Percentiles rank a stretch among this genome's conserved stretches.
These are phyloP conservation scores for Drosophila fuyamai DNA, from an alignment of 1,140 invertebrate species.

Conservation along the genomic window DNA sequence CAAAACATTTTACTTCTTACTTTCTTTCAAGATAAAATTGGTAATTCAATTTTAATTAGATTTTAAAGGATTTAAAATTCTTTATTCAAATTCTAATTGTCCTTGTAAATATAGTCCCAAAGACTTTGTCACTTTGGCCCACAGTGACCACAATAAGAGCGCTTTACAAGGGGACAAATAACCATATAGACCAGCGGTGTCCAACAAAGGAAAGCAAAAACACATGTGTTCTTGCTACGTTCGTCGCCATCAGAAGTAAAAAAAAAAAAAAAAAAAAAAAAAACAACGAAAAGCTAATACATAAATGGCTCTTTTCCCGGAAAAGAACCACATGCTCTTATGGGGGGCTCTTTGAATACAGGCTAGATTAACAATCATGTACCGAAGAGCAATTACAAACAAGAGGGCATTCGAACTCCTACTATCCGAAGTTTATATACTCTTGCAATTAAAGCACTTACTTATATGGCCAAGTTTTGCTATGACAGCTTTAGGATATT, in stretches of 20 bases:
- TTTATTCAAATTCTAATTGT: too few species aligned
- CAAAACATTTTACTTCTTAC: too few species aligned
- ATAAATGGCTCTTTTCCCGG: neutral
- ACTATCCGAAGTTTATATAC: neutral
- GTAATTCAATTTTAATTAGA: too few species aligned
- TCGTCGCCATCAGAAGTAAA: slow-evolving; percentile 4
- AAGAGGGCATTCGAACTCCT: neutral
- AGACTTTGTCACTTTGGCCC: neutral
- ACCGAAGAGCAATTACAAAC: slow-evolving; percentile 2
- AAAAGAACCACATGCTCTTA: slow-evolving; percentile 9
- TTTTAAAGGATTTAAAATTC: too few species aligned
- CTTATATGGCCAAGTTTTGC: too few species aligned
- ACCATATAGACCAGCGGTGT: neutral
- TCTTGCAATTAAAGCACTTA: neutral
- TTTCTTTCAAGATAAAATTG: too few species aligned
- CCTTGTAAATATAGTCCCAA: too few species aligned
- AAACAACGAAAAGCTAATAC: slow-evolving; percentile 10
- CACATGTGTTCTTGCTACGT: slow-evolving; percentile 6
- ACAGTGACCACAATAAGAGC: neutral
- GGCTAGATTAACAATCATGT: slow-evolving; percentile 7
- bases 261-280: slow-evolving; percentile 11
- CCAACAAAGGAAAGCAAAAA: neutral
- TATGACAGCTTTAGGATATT: too few species aligned
- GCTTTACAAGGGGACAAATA: slow-evolving; percentile 2
- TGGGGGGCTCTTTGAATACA: slow-evolving; percentile 5